phyloP scores from a whole-genome alignment of 2,113 vertebrate species.

The Girardinichthys multiradiatus region DNA sequence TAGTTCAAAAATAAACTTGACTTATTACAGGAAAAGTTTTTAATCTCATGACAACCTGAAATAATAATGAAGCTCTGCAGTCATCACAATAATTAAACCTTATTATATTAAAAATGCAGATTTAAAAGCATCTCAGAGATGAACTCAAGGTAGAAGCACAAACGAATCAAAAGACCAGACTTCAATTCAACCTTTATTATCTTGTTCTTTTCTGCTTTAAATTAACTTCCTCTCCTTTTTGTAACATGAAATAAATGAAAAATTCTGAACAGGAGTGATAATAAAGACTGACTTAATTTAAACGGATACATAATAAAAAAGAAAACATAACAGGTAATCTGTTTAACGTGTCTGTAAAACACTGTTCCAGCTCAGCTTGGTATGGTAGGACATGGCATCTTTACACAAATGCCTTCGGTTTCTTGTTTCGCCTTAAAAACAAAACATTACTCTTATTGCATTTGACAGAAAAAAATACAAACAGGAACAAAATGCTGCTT shows the following conservation, averaged over 20 bases:
- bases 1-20: too few relatives aligned
- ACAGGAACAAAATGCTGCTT: slow-evolving; percentile 77
- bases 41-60: too few relatives aligned
- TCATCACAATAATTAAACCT: background rate
- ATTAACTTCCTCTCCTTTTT: slow-evolving; percentile 81
- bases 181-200: slow-evolving; percentile 86
- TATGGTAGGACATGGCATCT: slow-evolving; percentile 81
- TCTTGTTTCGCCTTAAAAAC: slow-evolving; percentile 77
- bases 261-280: slow-evolving; percentile 84
- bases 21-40: too few relatives aligned
- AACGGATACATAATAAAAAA: slow-evolving; percentile 77
- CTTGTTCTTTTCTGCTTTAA: slow-evolving; percentile 84
- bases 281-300: slow-evolving; percentile 85
- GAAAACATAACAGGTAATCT: slow-evolving; percentile 80
- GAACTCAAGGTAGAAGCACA: background rate
- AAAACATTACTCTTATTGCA: slow-evolving; percentile 80
- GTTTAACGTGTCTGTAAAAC: slow-evolving; percentile 83
- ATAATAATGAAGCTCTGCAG: too few relatives aligned
- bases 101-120: too few relatives aligned
- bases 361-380: slow-evolving; percentile 85
- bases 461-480: slow-evolving; percentile 71
- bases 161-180: slow-evolving; percentile 26
- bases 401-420: slow-evolving; percentile 82
- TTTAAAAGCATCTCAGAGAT: too few relatives aligned
- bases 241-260: slow-evolving; percentile 84